Evolutionary conservation across 2,888 invertebrate genomes (phyloP).

Genomic region (Nematopogon swammerdamellus): DNA sequence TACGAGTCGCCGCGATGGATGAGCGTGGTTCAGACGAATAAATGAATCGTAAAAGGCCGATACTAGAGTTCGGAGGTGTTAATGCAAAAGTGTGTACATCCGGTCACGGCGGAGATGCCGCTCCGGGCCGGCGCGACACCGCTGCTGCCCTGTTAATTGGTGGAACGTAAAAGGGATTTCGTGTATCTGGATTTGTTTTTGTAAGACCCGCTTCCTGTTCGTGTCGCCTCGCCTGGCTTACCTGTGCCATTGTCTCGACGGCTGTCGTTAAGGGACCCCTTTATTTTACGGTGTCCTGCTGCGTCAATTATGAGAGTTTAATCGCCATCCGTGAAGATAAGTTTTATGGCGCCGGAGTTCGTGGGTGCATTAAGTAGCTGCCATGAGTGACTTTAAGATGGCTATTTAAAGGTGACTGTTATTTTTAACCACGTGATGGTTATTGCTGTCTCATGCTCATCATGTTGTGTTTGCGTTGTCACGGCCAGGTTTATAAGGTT

Average conservation of each 20-base stretch:
- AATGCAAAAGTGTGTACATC: conserved; percentile 42
- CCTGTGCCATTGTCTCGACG: not conserved
- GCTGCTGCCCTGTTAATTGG: conserved; percentile 40
- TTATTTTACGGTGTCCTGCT: not conserved
- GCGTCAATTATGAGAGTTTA: not conserved
- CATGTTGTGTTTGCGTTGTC: too few relatives aligned
- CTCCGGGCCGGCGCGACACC: not conserved
- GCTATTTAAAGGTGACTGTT: too few relatives aligned
- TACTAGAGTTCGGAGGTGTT: conserved; percentile 49
- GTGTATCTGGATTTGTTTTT: conserved; percentile 26
- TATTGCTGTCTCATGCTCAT: too few relatives aligned
- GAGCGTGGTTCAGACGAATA: not conserved
- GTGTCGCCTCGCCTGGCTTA: conserved; percentile 10
- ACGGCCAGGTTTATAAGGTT: too few relatives aligned
- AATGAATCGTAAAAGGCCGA: not conserved
- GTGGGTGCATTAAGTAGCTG: not conserved
- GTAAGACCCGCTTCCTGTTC: conserved; percentile 31
- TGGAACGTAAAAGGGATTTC: conserved; percentile 54
- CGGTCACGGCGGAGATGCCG: conserved; percentile 33
- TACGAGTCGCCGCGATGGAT: not conserved
- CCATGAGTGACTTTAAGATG: not conserved
- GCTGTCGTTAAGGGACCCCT: not conserved
- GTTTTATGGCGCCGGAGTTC: not conserved
- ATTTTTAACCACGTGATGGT: too few relatives aligned
- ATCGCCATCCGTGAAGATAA: not conserved